These are phyloP conservation scores for Volucella inflata DNA, from an alignment of 2,888 invertebrate genomes.

Conservation along the genomic window DNA sequence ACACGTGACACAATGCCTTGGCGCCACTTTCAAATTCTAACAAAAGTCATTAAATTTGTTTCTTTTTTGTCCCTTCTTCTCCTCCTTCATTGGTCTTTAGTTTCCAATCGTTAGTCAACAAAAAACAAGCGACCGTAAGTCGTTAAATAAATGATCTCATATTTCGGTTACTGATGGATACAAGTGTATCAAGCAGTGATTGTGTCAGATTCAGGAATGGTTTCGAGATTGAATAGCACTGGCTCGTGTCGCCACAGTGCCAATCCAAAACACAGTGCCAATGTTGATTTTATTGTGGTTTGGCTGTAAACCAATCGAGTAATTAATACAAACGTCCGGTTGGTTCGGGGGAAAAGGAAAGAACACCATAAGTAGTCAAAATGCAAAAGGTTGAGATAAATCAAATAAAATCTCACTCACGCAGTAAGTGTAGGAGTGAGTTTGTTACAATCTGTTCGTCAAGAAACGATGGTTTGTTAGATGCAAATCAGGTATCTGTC, in stretches of 20 bases:
- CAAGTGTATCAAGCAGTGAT: constrained; percentile 51
- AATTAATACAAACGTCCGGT: constrained; percentile 21
- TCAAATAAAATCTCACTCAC: constrained; percentile 35
- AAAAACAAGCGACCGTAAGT: constrained; percentile 44
- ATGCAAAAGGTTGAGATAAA: constrained; percentile 43
- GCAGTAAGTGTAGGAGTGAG: constrained; percentile 46
- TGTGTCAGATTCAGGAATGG: constrained; percentile 50
- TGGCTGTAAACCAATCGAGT: constrained; percentile 39
- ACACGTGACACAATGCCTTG: constrained; percentile 71
- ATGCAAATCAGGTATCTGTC: no score
- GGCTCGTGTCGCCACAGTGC: constrained; percentile 43
- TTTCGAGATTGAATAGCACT: constrained; percentile 37
- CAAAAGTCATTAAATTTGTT: constrained; percentile 59
- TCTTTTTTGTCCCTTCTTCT: constrained; percentile 41
- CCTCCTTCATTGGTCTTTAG: neutral
- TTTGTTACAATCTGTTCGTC: constrained; percentile 37
- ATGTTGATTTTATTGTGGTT: constrained; percentile 59
- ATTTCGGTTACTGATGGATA: constrained; percentile 68
- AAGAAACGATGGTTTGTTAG: neutral
- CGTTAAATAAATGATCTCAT: constrained; percentile 73
- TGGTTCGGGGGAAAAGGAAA: neutral
- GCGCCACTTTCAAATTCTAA: constrained; percentile 73
- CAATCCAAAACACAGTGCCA: no score
- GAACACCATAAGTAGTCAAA: constrained; percentile 7
- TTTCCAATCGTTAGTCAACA: constrained; percentile 29